Evolutionary conservation across 1,140 invertebrate genomes (phyloP).

Genomic region (Papilio glaucus): DNA sequence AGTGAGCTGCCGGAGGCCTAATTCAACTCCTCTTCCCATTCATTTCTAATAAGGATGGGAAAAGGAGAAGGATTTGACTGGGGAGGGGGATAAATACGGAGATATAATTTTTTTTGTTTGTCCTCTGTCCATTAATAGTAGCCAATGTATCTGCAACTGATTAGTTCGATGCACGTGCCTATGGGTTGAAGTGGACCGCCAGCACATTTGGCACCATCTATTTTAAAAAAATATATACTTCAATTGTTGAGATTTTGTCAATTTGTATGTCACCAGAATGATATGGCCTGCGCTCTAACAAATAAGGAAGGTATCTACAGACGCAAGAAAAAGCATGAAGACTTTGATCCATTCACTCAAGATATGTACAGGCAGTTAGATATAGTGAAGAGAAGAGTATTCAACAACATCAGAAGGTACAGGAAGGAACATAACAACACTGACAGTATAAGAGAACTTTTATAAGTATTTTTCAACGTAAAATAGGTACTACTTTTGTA

Average conservation of each 20-base stretch:
- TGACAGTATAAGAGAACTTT: background rate
- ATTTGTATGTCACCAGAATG: slow-evolving; percentile 52
- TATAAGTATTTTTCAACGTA: background rate
- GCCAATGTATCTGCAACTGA: no score
- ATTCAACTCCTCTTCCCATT: no score
- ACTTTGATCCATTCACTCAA: slow-evolving; percentile 87
- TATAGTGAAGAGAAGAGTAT: slow-evolving; percentile 78
- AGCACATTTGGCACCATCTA: no score
- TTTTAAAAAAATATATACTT: no score
- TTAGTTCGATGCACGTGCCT: no score
- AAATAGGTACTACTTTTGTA: slow-evolving; percentile 20
- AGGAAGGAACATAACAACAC: slow-evolving; percentile 46
- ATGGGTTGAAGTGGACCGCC: no score
- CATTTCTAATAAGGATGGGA: no score
- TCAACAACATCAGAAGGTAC: slow-evolving; percentile 59
- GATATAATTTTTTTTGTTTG: no score
- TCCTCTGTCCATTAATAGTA: no score
- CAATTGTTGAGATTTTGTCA: slow-evolving; percentile 7
- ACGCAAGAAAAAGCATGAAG: slow-evolving; percentile 85
- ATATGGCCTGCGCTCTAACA: slow-evolving; percentile 85
- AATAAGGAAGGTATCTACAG: slow-evolving; percentile 89
- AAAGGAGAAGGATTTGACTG: no score
- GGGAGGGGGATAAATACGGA: no score
- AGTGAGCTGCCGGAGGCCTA: no score
- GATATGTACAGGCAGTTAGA: slow-evolving; percentile 84